Percentiles rank a stretch among this genome's conserved stretches.
Conservation (phyloP, 2,113 vertebrate species). For the Nannospalax galili region DNA sequence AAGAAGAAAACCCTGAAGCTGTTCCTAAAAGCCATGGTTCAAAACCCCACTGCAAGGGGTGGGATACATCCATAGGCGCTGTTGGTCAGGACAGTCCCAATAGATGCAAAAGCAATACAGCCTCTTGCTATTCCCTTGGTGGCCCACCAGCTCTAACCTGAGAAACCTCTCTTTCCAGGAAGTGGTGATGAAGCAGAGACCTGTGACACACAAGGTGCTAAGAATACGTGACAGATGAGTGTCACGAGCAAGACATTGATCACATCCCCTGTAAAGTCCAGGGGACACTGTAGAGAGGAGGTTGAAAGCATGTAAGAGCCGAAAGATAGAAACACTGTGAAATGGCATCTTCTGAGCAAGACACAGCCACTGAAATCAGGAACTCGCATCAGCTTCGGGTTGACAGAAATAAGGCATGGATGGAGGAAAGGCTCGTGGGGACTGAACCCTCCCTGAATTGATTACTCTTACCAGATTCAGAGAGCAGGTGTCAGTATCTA, state of each 20-base stretch:
- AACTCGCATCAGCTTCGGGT: no score
- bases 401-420: neutral
- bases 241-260: neutral
- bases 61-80: no score
- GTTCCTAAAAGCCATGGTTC: neutral
- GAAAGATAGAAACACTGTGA: neutral
- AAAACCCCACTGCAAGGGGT: accelerated
- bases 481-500: accelerated
- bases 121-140: neutral
- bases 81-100: neutral
- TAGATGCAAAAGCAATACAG: neutral
- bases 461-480: neutral
- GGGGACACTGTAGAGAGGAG: neutral
- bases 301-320: neutral
- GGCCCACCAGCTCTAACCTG: neutral
- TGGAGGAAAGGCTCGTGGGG: neutral
- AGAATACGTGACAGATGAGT: neutral
- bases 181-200: neutral
- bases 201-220: no score
- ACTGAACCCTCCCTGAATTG: no score
- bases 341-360: neutral
- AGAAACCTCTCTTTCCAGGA: neutral
- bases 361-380: no score
- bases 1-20: neutral
- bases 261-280: neutral